A percentile compares a stretch with the other conserved stretches of the same genome.
Conservation (phyloP, 2,113 vertebrate species). For the Isichthys henryi region DNA sequence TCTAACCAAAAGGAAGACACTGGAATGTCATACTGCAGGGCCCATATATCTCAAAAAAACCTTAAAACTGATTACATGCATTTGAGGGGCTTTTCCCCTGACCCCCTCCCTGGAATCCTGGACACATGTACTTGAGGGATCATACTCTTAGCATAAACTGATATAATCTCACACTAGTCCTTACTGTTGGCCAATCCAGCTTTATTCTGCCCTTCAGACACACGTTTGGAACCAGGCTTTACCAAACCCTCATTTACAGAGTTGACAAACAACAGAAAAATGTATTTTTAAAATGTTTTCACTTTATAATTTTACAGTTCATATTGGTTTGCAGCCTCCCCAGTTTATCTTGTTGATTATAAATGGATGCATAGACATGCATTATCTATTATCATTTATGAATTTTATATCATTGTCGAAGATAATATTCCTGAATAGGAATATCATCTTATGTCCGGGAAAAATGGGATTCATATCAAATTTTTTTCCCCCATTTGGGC, state of each 20-base stretch:
- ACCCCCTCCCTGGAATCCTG: not conserved
- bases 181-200: not conserved
- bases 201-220: not conserved
- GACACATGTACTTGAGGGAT: not conserved
- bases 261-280: not conserved
- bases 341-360: not conserved
- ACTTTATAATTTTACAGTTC: not conserved
- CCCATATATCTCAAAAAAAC: not conserved
- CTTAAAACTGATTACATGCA: not conserved
- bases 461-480: not conserved
- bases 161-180: not conserved
- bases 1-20: not conserved
- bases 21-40: not conserved
- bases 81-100: not conserved
- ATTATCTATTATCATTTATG: not conserved
- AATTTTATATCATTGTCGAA: not conserved
- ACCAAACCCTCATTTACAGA: not conserved
- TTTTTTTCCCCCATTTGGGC: not conserved
- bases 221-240: not conserved
- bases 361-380: not conserved
- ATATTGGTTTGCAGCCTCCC: not conserved
- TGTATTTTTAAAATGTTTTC: not conserved
- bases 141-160: not conserved
- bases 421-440: not conserved
- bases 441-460: not conserved